Evolutionary conservation across 2,888 invertebrate genomes (phyloP), one percentile per base, ranked within the genome.

Genomic region (Latheticus oryzae): DNA sequence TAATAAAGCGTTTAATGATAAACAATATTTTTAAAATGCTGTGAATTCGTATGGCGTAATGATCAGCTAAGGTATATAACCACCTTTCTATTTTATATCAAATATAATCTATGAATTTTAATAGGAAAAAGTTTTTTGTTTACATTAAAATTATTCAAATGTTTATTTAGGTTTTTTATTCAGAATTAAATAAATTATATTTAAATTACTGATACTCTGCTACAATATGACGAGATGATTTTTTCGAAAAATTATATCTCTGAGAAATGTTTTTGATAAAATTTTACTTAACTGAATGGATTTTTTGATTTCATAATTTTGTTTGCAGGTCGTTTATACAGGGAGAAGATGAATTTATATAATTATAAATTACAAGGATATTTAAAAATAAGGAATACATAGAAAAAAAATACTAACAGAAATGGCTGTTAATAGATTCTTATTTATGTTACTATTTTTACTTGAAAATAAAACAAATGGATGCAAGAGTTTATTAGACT

Each of bases 401-500:
- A 35, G 37, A 33, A 32, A 37, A n/a, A 28, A 8, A 28, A 9
- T 11, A 9, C 8, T 23, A 42, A 24, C 24, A 40, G 24, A 33
- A 8, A 57, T 57, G 56, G 56, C 56, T 48, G 26, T 55, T 55
- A 55, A 21, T 8, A 42, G 53, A 47, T 32, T 53, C 32, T 62
- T 64, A 57, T 62, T 67, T 53, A 57, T 60, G 53, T 40, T 66
- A 23, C 66, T 67, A 65, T 62, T 66, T 57, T 63, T 65, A 65
- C 57, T 64, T 13, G 58, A 53, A 38, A 56, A 61, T 15, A 54
- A 33, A 47, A 30, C 57, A 52, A 59, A 58, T 13, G 54, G 40
- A 47, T 63, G 65, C 61, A 63, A 62, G 63, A 50, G 63, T 61
- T 57, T 48, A 50, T 38, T 52, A 32, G 37, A 43, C 35, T 13